phyloP scores from a whole-genome alignment of 2,888 invertebrate genomes.

The Hyles lineata region DNA sequence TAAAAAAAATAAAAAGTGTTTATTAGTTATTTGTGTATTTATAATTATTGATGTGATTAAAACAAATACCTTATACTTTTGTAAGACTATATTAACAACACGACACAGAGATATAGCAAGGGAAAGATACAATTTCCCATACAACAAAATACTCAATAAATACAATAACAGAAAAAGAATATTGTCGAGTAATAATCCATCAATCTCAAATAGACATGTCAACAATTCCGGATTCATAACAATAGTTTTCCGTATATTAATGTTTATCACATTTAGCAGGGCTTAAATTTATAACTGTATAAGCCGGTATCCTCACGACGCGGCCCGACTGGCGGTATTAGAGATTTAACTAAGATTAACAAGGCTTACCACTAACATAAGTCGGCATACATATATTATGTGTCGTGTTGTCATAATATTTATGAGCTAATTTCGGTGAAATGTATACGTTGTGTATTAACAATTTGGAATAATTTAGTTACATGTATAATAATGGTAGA shows the following conservation, averaged over 20 bases:
- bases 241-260: neutral
- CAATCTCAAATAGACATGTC: neutral
- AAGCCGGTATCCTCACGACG: conserved; percentile 23
- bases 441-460: neutral
- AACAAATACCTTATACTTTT: no score
- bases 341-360: conserved; percentile 23
- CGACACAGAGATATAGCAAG: no score
- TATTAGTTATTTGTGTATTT: no score
- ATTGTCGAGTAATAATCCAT: no score
- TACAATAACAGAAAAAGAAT: no score
- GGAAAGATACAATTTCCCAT: no score
- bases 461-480: conserved; percentile 9
- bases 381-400: conserved; percentile 10
- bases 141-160: no score
- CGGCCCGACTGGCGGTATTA: conserved; percentile 14
- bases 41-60: no score
- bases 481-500: neutral
- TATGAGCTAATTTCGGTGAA: conserved; percentile 2
- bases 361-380: conserved; percentile 19
- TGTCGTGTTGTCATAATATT: conserved; percentile 17
- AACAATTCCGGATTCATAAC: neutral
- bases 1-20: no score
- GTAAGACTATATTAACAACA: no score
- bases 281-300: conserved; percentile 22
- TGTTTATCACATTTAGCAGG: conserved; percentile 13